Evolutionary conservation across 1,140 invertebrate species (phyloP).

Genomic region (Drosophila willistoni): DNA sequence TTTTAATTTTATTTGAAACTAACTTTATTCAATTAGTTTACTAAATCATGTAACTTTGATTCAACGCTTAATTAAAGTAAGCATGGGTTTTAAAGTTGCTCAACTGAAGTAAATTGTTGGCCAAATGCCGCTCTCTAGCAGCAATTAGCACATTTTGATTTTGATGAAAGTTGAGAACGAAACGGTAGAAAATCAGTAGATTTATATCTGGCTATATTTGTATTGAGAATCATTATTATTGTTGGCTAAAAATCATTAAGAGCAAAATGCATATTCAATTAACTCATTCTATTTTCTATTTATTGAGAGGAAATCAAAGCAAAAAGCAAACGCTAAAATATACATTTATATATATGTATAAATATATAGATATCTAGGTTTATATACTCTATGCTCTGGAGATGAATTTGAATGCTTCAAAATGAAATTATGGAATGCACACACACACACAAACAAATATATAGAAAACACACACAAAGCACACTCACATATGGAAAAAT

Average conservation of each 20-base stretch:
- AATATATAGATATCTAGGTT: slow-evolving; percentile 9
- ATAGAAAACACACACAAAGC: slow-evolving; percentile 5
- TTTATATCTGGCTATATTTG: not conserved
- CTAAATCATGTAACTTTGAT: no score
- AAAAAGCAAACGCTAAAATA: slow-evolving; percentile 19
- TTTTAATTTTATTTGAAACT: not conserved
- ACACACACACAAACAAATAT: slow-evolving; percentile 8
- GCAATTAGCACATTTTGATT: not conserved
- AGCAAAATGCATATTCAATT: slow-evolving; percentile 74
- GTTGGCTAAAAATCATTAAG: slow-evolving; percentile 14
- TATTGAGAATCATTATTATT: slow-evolving; percentile 4
- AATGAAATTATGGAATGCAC: slow-evolving; percentile 74
- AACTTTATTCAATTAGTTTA: no score
- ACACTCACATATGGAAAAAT: slow-evolving; percentile 9
- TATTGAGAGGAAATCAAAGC: slow-evolving; percentile 28
- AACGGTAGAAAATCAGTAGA: not conserved
- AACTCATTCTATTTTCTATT: slow-evolving; percentile 35
- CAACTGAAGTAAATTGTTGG: no score
- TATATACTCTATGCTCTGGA: slow-evolving; percentile 42
- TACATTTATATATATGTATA: not conserved
- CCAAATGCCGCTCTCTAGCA: no score
- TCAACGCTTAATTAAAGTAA: no score
- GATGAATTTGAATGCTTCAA: slow-evolving; percentile 39
- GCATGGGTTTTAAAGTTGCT: no score
- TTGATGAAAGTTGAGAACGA: not conserved